Evolutionary conservation across 2,888 invertebrate species (phyloP), one percentile per base, ranked within the genome.

Genomic region (Protonemura montana): DNA sequence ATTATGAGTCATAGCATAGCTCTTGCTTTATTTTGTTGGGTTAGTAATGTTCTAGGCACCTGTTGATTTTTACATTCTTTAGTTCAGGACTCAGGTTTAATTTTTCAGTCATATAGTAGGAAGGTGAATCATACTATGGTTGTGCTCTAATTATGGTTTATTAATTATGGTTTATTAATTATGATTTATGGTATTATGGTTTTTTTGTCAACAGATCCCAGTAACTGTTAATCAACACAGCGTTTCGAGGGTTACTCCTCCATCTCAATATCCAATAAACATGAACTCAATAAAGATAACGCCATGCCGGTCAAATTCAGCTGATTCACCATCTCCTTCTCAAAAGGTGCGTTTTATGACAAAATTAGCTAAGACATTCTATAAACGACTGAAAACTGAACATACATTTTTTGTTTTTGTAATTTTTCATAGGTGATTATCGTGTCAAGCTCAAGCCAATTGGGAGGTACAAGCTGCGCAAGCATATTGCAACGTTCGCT

Each of bases 401-500:
- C n/a, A 78, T 7, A 10, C 78, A 78, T 10, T 1, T 13, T 28
- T 25, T 3, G 2, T 78, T 26, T 10, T 7, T 78, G 29, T 16
- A 25, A 78, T 29, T 28, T 78, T 3, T 83, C 86, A 6, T 76
- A 88, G 88, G 88, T 88, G 16, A 88, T 88, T 16, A 88, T 88
- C 16, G 88, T 88, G 0, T 88, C 88, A 77, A 87, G 88, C 41
- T 87, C 88, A 21, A 86, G 88, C 27, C 87, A 87, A 76, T 87
- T 88, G 25, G 87, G 86, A 78, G 42, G 87, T 2, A 76, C 85
- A 27, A 86, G 87, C 10, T 85, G 87, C n/a, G 87, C 88, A 0
- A 88, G 88, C 84, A 88, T 88, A 35, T 59, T 88, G 13, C 88
- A 88, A 35, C 85, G 88, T 13, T 88, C 88, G 0, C 86, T 88